These are phyloP conservation scores for Vulpes ferrilata DNA, from an alignment of 2,113 vertebrate genomes.

Conservation along the genomic window DNA sequence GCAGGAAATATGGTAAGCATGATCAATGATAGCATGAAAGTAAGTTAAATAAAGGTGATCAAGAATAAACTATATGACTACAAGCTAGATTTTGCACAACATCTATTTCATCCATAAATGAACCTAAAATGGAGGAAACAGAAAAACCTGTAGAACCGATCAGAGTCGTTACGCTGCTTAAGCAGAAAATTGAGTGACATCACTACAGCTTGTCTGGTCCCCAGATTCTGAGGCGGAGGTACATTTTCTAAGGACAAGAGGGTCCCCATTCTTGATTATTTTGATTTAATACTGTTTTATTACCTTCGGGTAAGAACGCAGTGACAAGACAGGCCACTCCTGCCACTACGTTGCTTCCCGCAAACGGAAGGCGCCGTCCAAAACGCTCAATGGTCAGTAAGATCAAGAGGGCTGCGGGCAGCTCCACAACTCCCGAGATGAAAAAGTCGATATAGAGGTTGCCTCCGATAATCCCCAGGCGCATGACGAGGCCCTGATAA, in stretches of 20 bases:
- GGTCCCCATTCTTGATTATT: background rate
- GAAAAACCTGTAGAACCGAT: background rate
- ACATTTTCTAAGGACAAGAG: background rate
- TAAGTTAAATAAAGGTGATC: background rate
- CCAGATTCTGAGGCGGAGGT: background rate
- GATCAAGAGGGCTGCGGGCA: conserved; percentile 93
- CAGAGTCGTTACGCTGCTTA: rapidly evolving
- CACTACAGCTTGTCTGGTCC: background rate
- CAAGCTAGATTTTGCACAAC: background rate
- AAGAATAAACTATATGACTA: rapidly evolving
- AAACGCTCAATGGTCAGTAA: conserved; percentile 94
- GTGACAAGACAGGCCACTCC: conserved; percentile 92
- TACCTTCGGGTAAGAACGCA: conserved; percentile 94
- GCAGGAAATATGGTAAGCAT: background rate
- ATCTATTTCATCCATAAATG: background rate
- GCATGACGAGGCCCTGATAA: conserved; percentile 97
- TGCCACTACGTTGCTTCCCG: conserved; percentile 88
- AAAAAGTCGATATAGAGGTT: conserved; percentile 95
- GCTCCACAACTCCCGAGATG: conserved; percentile 92
- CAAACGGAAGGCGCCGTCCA: conserved; percentile 93
- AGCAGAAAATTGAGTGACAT: background rate
- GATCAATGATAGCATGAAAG: too few relatives aligned
- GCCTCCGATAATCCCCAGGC: conserved; percentile 93
- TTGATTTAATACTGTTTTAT: background rate
- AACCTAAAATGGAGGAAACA: background rate